Base-by-base conservation (phyloP, 2,797 vertebrate genomes). In the Chaunax sp. region DNA sequence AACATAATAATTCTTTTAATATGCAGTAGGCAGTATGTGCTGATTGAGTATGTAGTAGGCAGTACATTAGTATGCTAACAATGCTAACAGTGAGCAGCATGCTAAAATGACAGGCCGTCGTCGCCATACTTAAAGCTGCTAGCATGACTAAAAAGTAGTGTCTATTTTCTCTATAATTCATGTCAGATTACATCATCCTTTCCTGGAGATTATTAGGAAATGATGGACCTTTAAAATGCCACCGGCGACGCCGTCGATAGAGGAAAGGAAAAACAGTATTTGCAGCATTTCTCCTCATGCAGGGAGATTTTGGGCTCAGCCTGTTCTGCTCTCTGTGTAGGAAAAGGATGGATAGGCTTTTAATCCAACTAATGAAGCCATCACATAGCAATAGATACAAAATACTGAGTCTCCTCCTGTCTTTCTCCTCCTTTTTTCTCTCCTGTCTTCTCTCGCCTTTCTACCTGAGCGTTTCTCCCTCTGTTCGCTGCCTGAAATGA, bases 401-500 rank as follows among this genome's bases (percentile, higher is more conserved):
- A 20, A 70, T 64, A 72, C 41, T 74, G 22, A 65, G 63, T 58
- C 53, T 77, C 46, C 9, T 37, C 10, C 43, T 69, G 33, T 73
- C 20, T 68, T 37, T 44, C 35, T 16, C 16, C 22, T 20, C 16
- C 13, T 55, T 44, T 41, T 40, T 62, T 35, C 9, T 9, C 9
- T 30, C 28, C 30, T 43, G 19, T 57, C 69, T 68, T 16, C 56
- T 18, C 26, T 51, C 19, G 41, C 30, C 13, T 74, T 53, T 50
- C 20, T 58, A 62, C 40, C 41, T 49, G 44, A 41, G 45, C 50
- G 6, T 72, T 53, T 15, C 10, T 61, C 60, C 51, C 64, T 79
- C 62, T 44, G 51, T 60, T 75, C 78, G 69, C 51, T 79, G 63
- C 56, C 78, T 87, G 84, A 86, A 75, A 83, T 84, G 75, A 89